Base-by-base conservation (phyloP, 1,140 invertebrate genomes). In the Lasaia peninsularis region DNA sequence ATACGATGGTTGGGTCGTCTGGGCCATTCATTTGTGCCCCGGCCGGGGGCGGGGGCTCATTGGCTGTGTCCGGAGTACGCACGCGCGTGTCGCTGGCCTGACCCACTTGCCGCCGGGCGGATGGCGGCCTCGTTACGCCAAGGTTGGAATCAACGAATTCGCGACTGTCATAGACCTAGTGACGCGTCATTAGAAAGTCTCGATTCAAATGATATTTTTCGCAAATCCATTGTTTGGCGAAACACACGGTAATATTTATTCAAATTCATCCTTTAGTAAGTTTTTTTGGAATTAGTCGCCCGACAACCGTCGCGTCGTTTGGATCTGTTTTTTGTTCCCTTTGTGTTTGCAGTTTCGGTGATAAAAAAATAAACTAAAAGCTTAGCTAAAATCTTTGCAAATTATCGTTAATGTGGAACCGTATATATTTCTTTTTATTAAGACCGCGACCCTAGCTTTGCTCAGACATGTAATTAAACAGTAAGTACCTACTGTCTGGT, bases 101-200 rank as follows among this genome's bases (percentile, higher is more conserved):
- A 84, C 82, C 82, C 73, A 84, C 52, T 79, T 72, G 69, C 69
- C 73, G 74, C 70, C 71, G 69, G 71, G 65, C 79, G 76, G 73
- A 78, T 79, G 67, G 67, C 74, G 76, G 69, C 73, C 75, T 75
- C 73, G 73, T 75, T 73, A 71, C 63, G 58, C 74, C 78, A 82
- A 81, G 80, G 76, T 81, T 81, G 78, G 78, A 83, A 85, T 80
- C 80, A 81, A 76, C 71, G 66, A 78, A 80, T 73, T 78, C 71
- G 76, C 75, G 72, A 63, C 52, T 59, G 62, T 60, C 65, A 52
- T 69, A 80, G 78, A 82, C 78, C 62, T 69, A 72, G 65, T 72
- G 80, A 80, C 75, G 78, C 74, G 75, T 52, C 52, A 14, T 37
- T 40, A 21, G 44, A 37, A 54, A 14, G 33, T 28, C 24, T 16